Conservation (phyloP, 2,113 vertebrate species). For the Oreocharis arfaki region DNA sequence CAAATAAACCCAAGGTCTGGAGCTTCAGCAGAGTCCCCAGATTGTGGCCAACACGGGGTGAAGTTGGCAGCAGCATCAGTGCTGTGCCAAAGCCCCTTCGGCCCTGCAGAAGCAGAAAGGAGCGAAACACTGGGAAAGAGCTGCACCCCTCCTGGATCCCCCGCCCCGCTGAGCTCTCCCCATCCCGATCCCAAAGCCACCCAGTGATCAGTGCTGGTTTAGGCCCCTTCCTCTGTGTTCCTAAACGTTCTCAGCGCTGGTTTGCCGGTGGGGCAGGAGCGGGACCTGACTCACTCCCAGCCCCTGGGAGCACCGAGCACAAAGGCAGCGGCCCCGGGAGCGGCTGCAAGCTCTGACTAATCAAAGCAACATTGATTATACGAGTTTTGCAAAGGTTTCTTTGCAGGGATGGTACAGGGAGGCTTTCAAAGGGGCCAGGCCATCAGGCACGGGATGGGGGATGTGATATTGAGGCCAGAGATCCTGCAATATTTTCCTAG, state of each 20-base stretch:
- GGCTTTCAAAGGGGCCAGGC: conserved; percentile 46
- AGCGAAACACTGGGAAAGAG: background rate
- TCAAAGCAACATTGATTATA: conserved; percentile 56
- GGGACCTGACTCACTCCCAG: background rate
- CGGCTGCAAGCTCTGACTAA: conserved; percentile 42
- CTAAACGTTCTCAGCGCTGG: background rate
- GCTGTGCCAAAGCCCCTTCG: accelerated
- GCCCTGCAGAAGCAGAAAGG: background rate
- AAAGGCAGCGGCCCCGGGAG: background rate
- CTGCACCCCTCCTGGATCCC: background rate
- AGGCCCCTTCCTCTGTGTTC: background rate
- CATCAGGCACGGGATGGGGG: conserved; percentile 39
- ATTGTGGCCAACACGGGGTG: accelerated
- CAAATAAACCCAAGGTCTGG: background rate
- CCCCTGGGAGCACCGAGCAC: background rate
- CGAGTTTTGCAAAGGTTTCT: conserved; percentile 36
- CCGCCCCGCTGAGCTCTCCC: background rate
- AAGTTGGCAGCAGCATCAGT: background rate
- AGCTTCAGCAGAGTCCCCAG: background rate
- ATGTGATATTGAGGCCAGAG: conserved; percentile 46
- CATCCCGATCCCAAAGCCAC: background rate
- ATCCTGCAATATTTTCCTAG: conserved; percentile 51
- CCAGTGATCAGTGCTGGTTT: background rate
- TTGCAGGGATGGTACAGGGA: conserved; percentile 27
- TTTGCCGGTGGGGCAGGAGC: background rate